Evolutionary conservation across 2,113 vertebrate species (phyloP).

Genomic region (Tetrao urogallus): DNA sequence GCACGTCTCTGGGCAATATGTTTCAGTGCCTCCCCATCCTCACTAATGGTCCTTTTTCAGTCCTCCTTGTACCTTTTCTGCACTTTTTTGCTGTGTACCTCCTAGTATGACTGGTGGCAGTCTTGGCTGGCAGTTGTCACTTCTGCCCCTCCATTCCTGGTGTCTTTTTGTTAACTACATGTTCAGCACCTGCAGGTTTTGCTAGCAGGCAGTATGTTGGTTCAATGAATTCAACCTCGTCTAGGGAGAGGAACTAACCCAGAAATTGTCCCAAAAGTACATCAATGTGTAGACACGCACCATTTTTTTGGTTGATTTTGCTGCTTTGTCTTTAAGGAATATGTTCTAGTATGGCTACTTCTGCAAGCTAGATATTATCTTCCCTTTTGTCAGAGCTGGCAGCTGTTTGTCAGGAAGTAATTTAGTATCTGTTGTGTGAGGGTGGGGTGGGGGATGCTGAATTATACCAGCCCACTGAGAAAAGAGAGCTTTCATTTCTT

Average conservation of each 20-base stretch:
- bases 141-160: not conserved
- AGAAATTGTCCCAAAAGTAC: not conserved
- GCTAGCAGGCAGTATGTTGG: not conserved
- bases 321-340: not conserved
- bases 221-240: not conserved
- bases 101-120: not conserved
- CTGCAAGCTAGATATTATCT: not conserved
- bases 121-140: not conserved
- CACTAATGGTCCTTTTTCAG: not conserved
- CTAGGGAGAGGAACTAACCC: not conserved
- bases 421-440: not conserved
- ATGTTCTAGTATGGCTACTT: fast-evolving
- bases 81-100: fast-evolving
- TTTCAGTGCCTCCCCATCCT: too few species aligned
- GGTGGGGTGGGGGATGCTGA: not conserved
- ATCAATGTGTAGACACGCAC: fast-evolving
- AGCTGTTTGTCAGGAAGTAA: not conserved
- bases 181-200: not conserved
- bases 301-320: not conserved
- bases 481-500: not conserved
- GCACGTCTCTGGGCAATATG: too few species aligned
- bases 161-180: not conserved
- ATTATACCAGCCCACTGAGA: not conserved
- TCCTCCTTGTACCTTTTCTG: not conserved
- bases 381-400: not conserved